These are phyloP conservation scores for Acrocera orbiculus DNA, from an alignment of 2,888 invertebrate genomes.

Conservation along the genomic window DNA sequence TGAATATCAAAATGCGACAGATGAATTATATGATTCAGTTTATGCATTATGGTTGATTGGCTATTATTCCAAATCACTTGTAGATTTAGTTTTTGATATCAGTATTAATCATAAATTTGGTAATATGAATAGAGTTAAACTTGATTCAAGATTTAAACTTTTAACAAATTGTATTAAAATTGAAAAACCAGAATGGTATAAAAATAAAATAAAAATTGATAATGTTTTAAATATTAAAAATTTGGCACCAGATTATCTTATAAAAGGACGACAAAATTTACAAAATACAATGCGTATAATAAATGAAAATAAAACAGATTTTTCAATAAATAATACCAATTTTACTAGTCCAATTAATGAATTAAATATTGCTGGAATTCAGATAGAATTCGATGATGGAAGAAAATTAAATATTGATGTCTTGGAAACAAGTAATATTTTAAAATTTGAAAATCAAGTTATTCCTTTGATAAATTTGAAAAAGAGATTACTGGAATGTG, in stretches of 20 bases:
- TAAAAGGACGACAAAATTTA: slow-evolving; percentile 18
- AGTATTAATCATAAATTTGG: slow-evolving; percentile 12
- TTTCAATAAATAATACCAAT: slow-evolving; percentile 16
- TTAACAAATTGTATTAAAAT: slow-evolving; percentile 23
- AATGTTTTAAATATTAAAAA: slow-evolving; percentile 15
- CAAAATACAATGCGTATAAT: slow-evolving; percentile 16
- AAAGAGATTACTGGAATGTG: slow-evolving; percentile 17
- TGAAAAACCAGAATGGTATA: slow-evolving; percentile 20
- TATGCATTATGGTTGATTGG: slow-evolving; percentile 24
- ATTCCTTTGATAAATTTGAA: slow-evolving; percentile 21
- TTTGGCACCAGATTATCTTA: slow-evolving; percentile 19
- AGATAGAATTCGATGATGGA: slow-evolving; percentile 14
- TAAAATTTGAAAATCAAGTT: slow-evolving; percentile 20
- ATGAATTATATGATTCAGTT: slow-evolving; percentile 24
- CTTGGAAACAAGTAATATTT: slow-evolving; percentile 19
- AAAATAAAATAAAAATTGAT: background rate
- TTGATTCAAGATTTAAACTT: slow-evolving; percentile 24
- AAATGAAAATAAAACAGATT: slow-evolving; percentile 11
- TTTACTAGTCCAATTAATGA: slow-evolving; percentile 22
- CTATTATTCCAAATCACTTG: slow-evolving; percentile 19
- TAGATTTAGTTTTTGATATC: slow-evolving; percentile 10
- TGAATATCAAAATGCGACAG: slow-evolving; percentile 21
- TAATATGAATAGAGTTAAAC: slow-evolving; percentile 20
- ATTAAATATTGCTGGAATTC: slow-evolving; percentile 24
- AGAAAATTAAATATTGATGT: slow-evolving; percentile 18